Percentiles rank a stretch among this genome's conserved stretches.
Conservation (phyloP, 2,888 invertebrate species). For the Plusia festucae region DNA sequence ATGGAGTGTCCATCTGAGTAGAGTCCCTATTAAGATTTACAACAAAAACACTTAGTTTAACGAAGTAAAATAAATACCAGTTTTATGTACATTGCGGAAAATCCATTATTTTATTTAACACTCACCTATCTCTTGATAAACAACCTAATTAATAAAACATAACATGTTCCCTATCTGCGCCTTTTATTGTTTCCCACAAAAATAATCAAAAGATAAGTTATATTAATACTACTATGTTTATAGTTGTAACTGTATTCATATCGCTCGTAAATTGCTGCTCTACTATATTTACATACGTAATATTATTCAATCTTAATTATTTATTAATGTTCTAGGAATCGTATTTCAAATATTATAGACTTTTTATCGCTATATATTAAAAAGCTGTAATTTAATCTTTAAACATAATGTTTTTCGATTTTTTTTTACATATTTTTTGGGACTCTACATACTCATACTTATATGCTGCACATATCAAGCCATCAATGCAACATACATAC, state of each 20-base stretch:
- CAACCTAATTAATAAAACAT: neutral
- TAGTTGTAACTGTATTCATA: slow-evolving; percentile 3
- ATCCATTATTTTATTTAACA: neutral
- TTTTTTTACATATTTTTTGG: too few relatives aligned
- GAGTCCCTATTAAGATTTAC: too few relatives aligned
- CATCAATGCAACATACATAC: neutral
- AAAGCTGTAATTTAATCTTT: neutral
- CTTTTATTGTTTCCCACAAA: slow-evolving; percentile 3
- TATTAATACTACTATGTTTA: neutral
- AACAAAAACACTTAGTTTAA: too few relatives aligned
- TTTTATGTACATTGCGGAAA: neutral
- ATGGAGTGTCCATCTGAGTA: too few relatives aligned
- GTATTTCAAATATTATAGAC: neutral
- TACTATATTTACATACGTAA: neutral
- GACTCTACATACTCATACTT: too few relatives aligned
- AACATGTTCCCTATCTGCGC: neutral
- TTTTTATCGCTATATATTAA: neutral
- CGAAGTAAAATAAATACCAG: neutral
- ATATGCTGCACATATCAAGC: neutral
- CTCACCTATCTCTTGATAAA: neutral
- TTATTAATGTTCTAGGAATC: slow-evolving; percentile 2
- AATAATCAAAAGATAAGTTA: neutral
- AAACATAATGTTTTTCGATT: neutral
- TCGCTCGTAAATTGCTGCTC: slow-evolving; percentile 1
- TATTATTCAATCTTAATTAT: neutral